Base-by-base conservation (phyloP, 2,888 invertebrate genomes). In the Drosophila kokeensis region DNA sequence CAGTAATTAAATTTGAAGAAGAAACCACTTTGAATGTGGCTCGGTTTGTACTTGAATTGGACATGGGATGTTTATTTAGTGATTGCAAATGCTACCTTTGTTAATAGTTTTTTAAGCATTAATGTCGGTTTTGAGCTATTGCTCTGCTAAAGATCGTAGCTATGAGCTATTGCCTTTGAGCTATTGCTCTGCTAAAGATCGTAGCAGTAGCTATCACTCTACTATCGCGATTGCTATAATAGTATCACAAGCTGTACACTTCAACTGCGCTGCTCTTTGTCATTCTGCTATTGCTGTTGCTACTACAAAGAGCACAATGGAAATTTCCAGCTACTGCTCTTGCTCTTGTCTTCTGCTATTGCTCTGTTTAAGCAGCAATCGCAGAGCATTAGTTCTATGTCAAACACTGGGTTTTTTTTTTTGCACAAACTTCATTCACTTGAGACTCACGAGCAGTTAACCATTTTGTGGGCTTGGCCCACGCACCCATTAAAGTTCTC, bases 381-480 rank as follows among this genome's bases (percentile, higher is more conserved):
- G 15, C 45, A 45, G 15, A 45, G 0, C 8, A 45, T 15, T 24
- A 45, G 2, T 21, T 45, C 2, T 11, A 42, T 21, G 8, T 18
- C 8, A n/a, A n/a, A 10, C n/a, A 38, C 8, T 42, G 21, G 5
- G 11, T 13, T 42, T 11, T 42, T 11, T 42, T 7, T 45, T 49
- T 1, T 27, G 49, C 27, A 27, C 3, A 49, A 49, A 27, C 27
- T 27, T 49, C 18, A 49, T 49, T 49, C 10, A 49, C 49, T 49
- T 10, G 45, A 36, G 27, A 24, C 11, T 54, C 54, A 54, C 54
- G 54, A 40, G 15, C 6, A 7, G 55, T 66, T 21, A 29, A 34
- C 21, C 13, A 24, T 55, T 68, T 34, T 34, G 57, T 57, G 70
- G 70, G 58, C 18, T 58, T 30, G 71, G 58, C 70, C 27, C 32